phyloP scores from a whole-genome alignment of 2,113 vertebrate species.

The Accipiter virgatus region DNA sequence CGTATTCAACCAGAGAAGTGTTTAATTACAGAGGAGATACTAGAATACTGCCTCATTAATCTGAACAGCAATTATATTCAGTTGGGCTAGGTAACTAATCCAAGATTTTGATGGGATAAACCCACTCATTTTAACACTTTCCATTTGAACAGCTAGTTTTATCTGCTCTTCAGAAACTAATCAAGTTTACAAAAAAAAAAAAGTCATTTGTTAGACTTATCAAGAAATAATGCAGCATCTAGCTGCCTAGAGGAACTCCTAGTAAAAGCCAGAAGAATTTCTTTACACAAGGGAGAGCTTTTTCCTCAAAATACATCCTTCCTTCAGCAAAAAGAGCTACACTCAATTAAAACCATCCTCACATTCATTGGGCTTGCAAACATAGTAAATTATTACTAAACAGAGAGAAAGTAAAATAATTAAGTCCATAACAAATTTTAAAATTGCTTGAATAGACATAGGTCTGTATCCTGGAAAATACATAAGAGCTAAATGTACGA shows the following conservation, averaged over 20 bases:
- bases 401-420: not conserved
- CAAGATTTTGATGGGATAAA: constrained; percentile 47
- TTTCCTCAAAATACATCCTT: not conserved
- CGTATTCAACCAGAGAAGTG: constrained; percentile 12
- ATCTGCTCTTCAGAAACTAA: constrained; percentile 7
- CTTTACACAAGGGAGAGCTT: not conserved
- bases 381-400: not conserved
- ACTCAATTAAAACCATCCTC: not conserved
- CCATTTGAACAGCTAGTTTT: constrained; percentile 11
- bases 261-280: not conserved
- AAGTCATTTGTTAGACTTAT: not conserved
- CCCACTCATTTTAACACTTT: constrained; percentile 6
- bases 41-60: constrained; percentile 68
- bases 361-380: not conserved
- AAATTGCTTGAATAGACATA: not conserved
- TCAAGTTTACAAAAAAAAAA: not conserved
- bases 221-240: not conserved
- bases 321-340: not conserved
- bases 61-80: constrained; percentile 47
- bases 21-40: constrained; percentile 61
- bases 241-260: not conserved
- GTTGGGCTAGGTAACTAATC: constrained; percentile 36
- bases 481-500: not conserved
- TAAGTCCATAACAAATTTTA: not conserved
- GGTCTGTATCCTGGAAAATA: not conserved